A percentile compares a stretch with the other conserved stretches of the same genome.
Conservation (phyloP, 1,140 invertebrate species). For the Caenorhabditis latens region DNA sequence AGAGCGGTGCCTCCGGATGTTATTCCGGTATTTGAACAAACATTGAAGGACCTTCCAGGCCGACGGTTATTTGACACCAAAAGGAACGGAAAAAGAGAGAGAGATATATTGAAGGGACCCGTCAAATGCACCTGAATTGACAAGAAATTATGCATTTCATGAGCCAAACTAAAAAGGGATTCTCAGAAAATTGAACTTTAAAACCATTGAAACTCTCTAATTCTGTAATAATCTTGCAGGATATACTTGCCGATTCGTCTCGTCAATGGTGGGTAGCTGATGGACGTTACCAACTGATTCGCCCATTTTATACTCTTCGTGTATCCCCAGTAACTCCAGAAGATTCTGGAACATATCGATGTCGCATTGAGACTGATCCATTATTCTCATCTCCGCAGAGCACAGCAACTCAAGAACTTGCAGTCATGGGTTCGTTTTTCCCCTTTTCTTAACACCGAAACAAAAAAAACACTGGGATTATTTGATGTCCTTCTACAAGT, state of each 20-base stretch:
- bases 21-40: slow-evolving; percentile 53
- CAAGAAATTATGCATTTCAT: background rate
- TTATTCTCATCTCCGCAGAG: slow-evolving; percentile 69
- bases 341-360: slow-evolving; percentile 73
- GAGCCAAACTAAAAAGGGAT: background rate
- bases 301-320: slow-evolving; percentile 74
- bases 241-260: slow-evolving; percentile 70
- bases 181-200: background rate
- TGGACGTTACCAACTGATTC: slow-evolving; percentile 68
- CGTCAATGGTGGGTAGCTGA: slow-evolving; percentile 76
- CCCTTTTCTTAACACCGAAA: too few relatives aligned
- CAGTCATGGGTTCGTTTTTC: slow-evolving; percentile 70
- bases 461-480: slow-evolving; percentile 26
- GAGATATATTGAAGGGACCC: background rate
- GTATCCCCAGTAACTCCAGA: slow-evolving; percentile 72
- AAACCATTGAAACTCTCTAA: background rate
- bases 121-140: slow-evolving; percentile 22
- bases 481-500: slow-evolving; percentile 9
- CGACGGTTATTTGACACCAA: slow-evolving; percentile 44
- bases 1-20: slow-evolving; percentile 27
- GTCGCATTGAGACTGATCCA: slow-evolving; percentile 74
- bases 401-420: slow-evolving; percentile 62
- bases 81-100: background rate
- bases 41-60: slow-evolving; percentile 47
- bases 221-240: slow-evolving; percentile 68